Conservation (phyloP, 2,888 invertebrate genomes). For the Coelinius sp. region DNA sequence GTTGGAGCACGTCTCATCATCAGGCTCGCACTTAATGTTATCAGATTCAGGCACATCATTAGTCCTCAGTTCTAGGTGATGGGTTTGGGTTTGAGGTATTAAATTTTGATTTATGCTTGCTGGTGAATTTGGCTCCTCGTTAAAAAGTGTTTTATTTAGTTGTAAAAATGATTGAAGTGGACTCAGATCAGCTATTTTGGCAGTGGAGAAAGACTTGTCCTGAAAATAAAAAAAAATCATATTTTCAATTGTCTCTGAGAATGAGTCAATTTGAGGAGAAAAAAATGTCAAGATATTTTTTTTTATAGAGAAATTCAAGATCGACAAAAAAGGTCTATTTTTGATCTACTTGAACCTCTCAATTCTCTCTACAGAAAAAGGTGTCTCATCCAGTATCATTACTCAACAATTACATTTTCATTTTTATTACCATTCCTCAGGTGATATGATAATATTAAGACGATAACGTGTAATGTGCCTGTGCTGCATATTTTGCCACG, state of each 20-base stretch:
- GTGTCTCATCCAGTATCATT: slow-evolving; percentile 61
- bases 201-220: slow-evolving; percentile 69
- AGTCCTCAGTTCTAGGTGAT: slow-evolving; percentile 60
- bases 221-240: slow-evolving; percentile 45
- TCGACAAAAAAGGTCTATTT: neutral
- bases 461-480: slow-evolving; percentile 51
- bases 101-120: slow-evolving; percentile 67
- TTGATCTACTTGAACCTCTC: too few relatives aligned
- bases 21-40: slow-evolving; percentile 72
- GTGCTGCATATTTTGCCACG: slow-evolving; percentile 65
- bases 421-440: neutral
- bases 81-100: slow-evolving; percentile 65
- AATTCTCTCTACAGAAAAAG: too few relatives aligned
- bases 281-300: too few relatives aligned
- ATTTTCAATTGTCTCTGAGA: slow-evolving; percentile 41
- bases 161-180: slow-evolving; percentile 66
- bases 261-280: too few relatives aligned
- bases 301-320: neutral
- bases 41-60: slow-evolving; percentile 53
- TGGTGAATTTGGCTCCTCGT: slow-evolving; percentile 65
- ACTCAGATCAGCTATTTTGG: slow-evolving; percentile 66
- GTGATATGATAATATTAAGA: neutral
- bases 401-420: neutral
- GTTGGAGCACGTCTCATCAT: slow-evolving; percentile 78
- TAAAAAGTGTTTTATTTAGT: slow-evolving; percentile 66